These are phyloP conservation scores for Pogonocherus hispidulus DNA, from an alignment of 2,888 invertebrate species.

Conservation along the genomic window DNA sequence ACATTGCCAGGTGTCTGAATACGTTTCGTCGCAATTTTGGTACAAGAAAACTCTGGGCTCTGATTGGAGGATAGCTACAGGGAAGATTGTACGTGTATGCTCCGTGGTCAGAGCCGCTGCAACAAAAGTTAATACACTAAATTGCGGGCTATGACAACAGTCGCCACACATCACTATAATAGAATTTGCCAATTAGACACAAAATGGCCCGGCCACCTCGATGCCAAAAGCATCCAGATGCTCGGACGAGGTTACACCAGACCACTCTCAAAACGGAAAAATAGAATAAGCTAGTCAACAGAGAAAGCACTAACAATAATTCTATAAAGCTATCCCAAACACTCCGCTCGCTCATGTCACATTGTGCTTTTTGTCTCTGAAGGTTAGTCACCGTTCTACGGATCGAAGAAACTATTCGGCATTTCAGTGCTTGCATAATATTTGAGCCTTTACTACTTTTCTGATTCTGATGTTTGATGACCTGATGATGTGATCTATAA, in stretches of 20 bases:
- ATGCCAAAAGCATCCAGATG: slow-evolving; percentile 41
- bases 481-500: no score
- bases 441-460: no score
- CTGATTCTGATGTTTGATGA: no score
- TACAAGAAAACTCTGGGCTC: slow-evolving; percentile 45
- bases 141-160: slow-evolving; percentile 68
- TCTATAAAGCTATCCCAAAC: not conserved
- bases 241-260: slow-evolving; percentile 50
- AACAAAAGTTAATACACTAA: slow-evolving; percentile 66
- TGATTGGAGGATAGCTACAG: slow-evolving; percentile 57
- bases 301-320: not conserved
- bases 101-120: slow-evolving; percentile 69
- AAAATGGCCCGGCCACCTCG: slow-evolving; percentile 38
- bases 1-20: slow-evolving; percentile 23
- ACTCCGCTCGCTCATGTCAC: not conserved
- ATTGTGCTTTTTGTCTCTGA: not conserved
- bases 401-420: no score
- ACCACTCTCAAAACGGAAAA: slow-evolving; percentile 38
- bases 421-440: no score
- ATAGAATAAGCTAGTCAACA: not conserved
- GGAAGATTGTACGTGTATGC: slow-evolving; percentile 61
- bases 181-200: slow-evolving; percentile 65
- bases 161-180: slow-evolving; percentile 67
- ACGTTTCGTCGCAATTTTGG: slow-evolving; percentile 40
- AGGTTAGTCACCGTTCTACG: not conserved